A percentile compares a stretch with the other conserved stretches of the same genome.
Conservation (phyloP, 2,888 invertebrate species). For the Acheta domesticus region DNA sequence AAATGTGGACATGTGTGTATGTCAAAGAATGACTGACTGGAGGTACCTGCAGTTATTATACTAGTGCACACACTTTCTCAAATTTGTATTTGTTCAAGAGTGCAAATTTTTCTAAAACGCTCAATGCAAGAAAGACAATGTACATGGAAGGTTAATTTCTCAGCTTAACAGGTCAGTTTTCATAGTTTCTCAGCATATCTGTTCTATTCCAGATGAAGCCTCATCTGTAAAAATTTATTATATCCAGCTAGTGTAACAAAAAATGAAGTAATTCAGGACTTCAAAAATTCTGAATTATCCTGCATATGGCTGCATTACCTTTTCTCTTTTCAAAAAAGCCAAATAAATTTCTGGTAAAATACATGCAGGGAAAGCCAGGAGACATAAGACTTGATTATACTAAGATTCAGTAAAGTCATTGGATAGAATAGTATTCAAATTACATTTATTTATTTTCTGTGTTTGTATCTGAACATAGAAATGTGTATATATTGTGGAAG, state of each 20-base stretch:
- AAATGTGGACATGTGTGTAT: not conserved
- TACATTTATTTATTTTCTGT: not conserved
- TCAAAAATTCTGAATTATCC: not conserved
- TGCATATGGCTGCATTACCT: not conserved
- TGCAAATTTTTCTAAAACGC: not conserved
- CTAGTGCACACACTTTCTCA: not conserved
- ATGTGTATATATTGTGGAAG: not conserved
- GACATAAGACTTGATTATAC: not conserved
- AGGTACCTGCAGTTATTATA: no score
- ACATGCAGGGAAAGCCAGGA: not conserved
- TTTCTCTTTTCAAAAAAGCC: not conserved
- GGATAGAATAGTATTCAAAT: constrained; percentile 3
- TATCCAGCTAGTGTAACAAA: no score
- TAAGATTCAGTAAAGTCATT: not conserved
- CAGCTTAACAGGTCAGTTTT: not conserved
- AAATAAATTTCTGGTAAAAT: not conserved
- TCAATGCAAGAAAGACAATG: not conserved
- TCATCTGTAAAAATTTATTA: no score
- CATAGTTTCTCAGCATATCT: not conserved
- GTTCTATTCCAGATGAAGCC: not conserved
- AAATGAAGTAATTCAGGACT: no score
- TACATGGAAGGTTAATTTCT: not conserved
- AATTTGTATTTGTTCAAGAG: not conserved
- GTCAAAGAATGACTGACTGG: not conserved
- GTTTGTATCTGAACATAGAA: not conserved